Base-by-base conservation (phyloP, 2,113 vertebrate genomes). In the Saguinus imperator region DNA sequence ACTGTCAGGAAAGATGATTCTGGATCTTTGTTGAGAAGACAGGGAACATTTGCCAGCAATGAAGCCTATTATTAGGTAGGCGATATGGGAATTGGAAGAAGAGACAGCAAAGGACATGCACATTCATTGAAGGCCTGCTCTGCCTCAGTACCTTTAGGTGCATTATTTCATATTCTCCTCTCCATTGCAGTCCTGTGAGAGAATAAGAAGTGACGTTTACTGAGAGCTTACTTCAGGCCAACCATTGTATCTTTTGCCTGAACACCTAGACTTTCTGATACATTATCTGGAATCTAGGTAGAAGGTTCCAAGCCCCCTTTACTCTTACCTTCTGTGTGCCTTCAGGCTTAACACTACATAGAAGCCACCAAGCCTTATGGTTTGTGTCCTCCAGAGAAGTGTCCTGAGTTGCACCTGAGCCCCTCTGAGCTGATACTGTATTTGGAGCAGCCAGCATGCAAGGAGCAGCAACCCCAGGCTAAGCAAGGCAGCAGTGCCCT, bases 1-100 rank as follows among this genome's bases (percentile, higher is more conserved):
- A 48, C 18, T 79, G 70, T 92, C 87, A 92, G 66, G 91, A 94
- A 88, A 79, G 66, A 86, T 70, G 70, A 66, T 27, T 70, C 45
- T 87, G 57, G 58, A 89, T 43, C 27, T 92, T 83, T 48, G 52
- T 57, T 29, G 94, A 92, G 76, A 87, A 48, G 84, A 52, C 29
- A 68, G 76, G 81, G 35, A 58, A 35, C 48, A 66, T 23, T 95
- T 55, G 70, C 37, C 25, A 23, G 85, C 45, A 73, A 32, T 10
- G 88, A 94, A 50, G 37, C 21, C 73, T 61, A 6, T 68, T 18
- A 12, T 77, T 57, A 66, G 17, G 82, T 18, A 25, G 66, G 79
- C 12, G 2, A 8, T n/a, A 1, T 0, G 7, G 90, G 84, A 25
- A 35, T 5, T 61, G 8, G 57, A 61, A 23, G 57, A 40, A n/a